phyloP scores from a whole-genome alignment of 2,797 vertebrate genomes.

The Cyprinella venusta region DNA sequence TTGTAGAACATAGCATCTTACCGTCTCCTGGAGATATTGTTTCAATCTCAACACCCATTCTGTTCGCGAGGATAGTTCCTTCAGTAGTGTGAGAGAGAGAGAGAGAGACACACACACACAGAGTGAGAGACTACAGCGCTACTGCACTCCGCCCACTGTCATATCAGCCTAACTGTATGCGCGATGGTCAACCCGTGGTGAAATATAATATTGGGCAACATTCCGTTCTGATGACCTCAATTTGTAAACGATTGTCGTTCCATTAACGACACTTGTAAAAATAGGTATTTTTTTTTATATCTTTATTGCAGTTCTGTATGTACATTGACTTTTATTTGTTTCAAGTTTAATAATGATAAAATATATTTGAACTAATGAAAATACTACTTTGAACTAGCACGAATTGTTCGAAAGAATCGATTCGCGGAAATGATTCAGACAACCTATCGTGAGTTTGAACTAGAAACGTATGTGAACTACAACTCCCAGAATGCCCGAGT shows the following conservation, averaged over 20 bases:
- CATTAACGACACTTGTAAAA: too few relatives aligned
- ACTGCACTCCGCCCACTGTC: conserved; percentile 49
- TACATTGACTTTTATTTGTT: not conserved
- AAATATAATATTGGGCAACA: not conserved
- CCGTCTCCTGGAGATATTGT: conserved; percentile 96
- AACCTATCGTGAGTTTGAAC: not conserved
- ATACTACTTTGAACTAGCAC: too few relatives aligned
- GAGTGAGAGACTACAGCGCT: conserved; percentile 10
- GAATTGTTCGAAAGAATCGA: conserved; percentile 1
- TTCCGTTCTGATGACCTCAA: not conserved
- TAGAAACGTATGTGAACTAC: conserved; percentile 16
- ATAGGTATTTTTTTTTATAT: not conserved
- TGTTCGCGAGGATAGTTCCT: conserved; percentile 51
- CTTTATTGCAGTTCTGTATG: not conserved
- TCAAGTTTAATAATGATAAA: not conserved
- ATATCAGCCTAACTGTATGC: not conserved
- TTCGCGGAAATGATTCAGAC: not conserved
- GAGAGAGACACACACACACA: not conserved
- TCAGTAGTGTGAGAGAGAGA: not conserved
- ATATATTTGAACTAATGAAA: too few relatives aligned
- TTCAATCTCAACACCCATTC: conserved; percentile 96
- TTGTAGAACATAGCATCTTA: conserved; percentile 69
- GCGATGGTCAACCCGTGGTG: not conserved
- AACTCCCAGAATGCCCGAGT: conserved; percentile 55
- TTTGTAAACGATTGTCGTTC: not conserved